These are phyloP conservation scores for Buathra laborator DNA, from an alignment of 2,888 invertebrate genomes.

Conservation along the genomic window DNA sequence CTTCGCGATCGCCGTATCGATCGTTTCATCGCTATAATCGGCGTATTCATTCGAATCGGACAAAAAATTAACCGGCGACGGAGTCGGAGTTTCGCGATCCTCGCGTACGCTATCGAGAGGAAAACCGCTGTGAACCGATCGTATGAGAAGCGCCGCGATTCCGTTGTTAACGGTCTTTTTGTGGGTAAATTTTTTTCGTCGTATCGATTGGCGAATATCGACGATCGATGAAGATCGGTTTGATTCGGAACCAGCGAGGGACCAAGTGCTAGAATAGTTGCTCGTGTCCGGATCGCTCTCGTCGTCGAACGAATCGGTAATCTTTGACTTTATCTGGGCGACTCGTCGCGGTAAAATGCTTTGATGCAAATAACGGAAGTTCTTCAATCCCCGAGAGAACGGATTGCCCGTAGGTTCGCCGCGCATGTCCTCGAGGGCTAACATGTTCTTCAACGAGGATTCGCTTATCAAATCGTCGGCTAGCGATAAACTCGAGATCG, in stretches of 20 bases:
- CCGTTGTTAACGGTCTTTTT: constrained; percentile 86
- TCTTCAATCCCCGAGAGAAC: constrained; percentile 88
- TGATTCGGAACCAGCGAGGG: constrained; percentile 75
- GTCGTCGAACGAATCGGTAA: constrained; percentile 86
- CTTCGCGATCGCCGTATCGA: neutral
- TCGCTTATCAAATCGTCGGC: constrained; percentile 83
- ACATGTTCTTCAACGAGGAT: constrained; percentile 81
- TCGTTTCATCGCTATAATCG: constrained; percentile 31
- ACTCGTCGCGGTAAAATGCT: constrained; percentile 89
- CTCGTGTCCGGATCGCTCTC: constrained; percentile 83
- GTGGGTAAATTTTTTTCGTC: constrained; percentile 75
- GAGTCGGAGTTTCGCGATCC: constrained; percentile 79
- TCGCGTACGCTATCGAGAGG: constrained; percentile 81
- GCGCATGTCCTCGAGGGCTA: constrained; percentile 88
- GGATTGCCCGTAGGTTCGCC: constrained; percentile 86
- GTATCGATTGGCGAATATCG: constrained; percentile 72
- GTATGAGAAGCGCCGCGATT: constrained; percentile 89
- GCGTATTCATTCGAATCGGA: constrained; percentile 62
- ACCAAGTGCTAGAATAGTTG: constrained; percentile 76
- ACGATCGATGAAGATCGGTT: constrained; percentile 74
- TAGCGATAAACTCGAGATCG: constrained; percentile 75
- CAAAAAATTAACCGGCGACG: constrained; percentile 77
- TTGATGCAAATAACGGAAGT: constrained; percentile 88
- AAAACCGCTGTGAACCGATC: constrained; percentile 86
- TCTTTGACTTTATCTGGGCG: constrained; percentile 85